Base-by-base conservation (phyloP, 1,140 invertebrate genomes). In the Tenebrio molitor region DNA sequence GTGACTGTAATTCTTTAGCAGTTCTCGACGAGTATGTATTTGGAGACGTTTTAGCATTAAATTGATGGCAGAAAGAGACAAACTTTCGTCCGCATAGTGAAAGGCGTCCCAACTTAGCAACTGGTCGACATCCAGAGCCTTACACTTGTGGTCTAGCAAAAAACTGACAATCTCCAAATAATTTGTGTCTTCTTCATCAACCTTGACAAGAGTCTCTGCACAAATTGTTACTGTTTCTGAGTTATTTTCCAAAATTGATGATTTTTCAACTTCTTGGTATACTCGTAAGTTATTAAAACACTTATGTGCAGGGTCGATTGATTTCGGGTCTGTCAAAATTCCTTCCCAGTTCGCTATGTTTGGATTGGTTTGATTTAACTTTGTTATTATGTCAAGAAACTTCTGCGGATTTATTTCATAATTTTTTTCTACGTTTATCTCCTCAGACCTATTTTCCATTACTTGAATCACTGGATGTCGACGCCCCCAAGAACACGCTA, bases 401-500 rank as follows among this genome's bases (percentile, higher is more conserved):
- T 8, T 29, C 25, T 29, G 25, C 3, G 3, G 25, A 29, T 3
- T 29, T 29, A 4, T 8, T 29, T 29, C 25, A 29, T 3, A 8
- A 29, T 8, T 29, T 29, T 8, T 3, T 4, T 29, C 8, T 3
- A 29, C 25, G 8, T 4, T 8, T 3, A 29, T 29, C 8, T 29
- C 12, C 12, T 53, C 7, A 53, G 0, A 1, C 1, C 23, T 8
- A 21, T 10, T 53, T 23, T 53, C 19, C n/a, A 23, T 8, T 0
- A 23, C 19, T 53, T 6, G 2, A 39, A 39, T 12, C 12, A 39
- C 10, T 0, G 46, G 46, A 23, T 53, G 46, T 53, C 17, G 19
- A 4, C 46, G 46, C 8, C 50, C 50, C 50, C 50, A 58, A 58
- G 50, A 25, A 29, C 21, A 25, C 1, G 50, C 50, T 1, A 58